A percentile compares a stretch with the other conserved stretches of the same genome.
Evolutionary conservation across 2,888 invertebrate genomes (phyloP).

Genomic region (Apodemia duryi): DNA sequence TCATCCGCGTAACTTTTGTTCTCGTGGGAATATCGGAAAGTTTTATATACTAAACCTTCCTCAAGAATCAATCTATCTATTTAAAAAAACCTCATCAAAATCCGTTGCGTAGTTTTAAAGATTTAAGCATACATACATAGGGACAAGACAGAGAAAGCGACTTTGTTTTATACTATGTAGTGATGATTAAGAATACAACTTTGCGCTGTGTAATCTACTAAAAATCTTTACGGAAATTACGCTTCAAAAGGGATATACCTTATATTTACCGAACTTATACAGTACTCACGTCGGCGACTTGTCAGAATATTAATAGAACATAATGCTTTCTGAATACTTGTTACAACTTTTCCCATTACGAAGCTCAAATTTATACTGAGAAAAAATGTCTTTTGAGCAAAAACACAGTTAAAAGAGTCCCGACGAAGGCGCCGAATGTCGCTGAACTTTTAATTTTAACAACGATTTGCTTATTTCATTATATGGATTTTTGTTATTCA

Average conservation of each 20-base stretch:
- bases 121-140: no score
- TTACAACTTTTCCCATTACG: slow-evolving; percentile 78
- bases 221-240: background rate
- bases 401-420: slow-evolving; percentile 37
- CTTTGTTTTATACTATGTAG: no score
- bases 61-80: no score
- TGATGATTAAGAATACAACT: background rate
- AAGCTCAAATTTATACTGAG: slow-evolving; percentile 62
- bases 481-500: slow-evolving; percentile 8
- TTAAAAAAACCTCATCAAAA: no score
- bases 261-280: slow-evolving; percentile 19
- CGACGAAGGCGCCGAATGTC: slow-evolving; percentile 41
- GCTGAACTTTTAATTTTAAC: slow-evolving; percentile 48
- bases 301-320: slow-evolving; percentile 73
- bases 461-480: slow-evolving; percentile 11
- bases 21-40: no score
- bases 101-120: no score
- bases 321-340: slow-evolving; percentile 75
- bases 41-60: no score
- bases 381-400: slow-evolving; percentile 58
- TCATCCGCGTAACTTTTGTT: no score
- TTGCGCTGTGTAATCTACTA: background rate
- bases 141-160: no score
- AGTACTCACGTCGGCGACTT: slow-evolving; percentile 46
- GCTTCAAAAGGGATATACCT: slow-evolving; percentile 13